Percentiles rank a stretch among this genome's conserved stretches.
These are phyloP conservation scores for Lottia scabra DNA, from an alignment of 2,888 invertebrate species.

Conservation along the genomic window DNA sequence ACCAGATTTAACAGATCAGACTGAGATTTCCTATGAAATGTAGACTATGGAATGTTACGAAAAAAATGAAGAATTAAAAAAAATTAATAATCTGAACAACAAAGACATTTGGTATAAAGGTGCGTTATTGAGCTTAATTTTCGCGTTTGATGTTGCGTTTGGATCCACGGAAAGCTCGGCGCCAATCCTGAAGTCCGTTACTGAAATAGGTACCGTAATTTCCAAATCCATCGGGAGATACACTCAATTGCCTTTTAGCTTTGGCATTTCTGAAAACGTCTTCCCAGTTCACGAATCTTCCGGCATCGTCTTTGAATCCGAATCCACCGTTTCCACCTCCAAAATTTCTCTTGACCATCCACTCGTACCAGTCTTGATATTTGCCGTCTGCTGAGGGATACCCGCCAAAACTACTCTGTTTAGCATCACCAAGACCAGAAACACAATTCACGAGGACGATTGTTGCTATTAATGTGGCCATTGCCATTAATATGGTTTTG, in stretches of 20 bases:
- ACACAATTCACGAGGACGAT: conserved; percentile 6
- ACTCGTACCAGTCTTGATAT: conserved; percentile 16
- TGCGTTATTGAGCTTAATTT: too few species aligned
- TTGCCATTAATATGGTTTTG: not conserved
- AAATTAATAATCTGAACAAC: too few species aligned
- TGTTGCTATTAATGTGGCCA: not conserved
- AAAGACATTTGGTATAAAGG: too few species aligned
- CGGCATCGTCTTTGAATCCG: not conserved
- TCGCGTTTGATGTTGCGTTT: conserved; percentile 7
- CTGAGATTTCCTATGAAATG: too few species aligned
- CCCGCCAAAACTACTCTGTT: conserved; percentile 3
- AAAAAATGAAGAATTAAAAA: too few species aligned
- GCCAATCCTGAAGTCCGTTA: conserved; percentile 38
- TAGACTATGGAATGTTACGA: too few species aligned
- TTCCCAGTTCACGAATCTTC: conserved; percentile 14
- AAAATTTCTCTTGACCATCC: conserved; percentile 15
- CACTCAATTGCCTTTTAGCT: conserved; percentile 10
- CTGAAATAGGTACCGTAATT: conserved; percentile 28
- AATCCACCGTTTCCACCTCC: conserved; percentile 8
- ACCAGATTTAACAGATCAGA: too few species aligned
- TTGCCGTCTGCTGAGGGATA: not conserved
- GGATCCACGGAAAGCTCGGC: conserved; percentile 25
- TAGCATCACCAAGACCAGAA: conserved; percentile 8
- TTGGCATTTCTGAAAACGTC: not conserved
- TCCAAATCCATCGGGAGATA: conserved; percentile 18